phyloP scores from a whole-genome alignment of 2,888 invertebrate species.

The Epirrhoe tristata region DNA sequence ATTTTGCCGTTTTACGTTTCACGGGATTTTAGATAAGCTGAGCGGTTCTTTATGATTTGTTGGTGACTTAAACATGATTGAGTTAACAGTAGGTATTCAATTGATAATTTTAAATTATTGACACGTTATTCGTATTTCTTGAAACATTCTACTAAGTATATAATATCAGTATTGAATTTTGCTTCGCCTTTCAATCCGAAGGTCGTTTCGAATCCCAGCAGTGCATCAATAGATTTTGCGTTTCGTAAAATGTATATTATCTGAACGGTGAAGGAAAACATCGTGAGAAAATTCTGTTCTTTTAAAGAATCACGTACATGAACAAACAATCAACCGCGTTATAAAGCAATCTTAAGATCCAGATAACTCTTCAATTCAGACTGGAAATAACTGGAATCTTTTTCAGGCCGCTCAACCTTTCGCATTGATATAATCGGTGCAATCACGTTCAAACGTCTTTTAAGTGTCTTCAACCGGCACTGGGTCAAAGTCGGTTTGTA shows the following conservation, averaged over 20 bases:
- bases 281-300: too few relatives aligned
- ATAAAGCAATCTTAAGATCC: not conserved
- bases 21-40: slow-evolving; percentile 31
- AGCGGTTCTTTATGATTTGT: slow-evolving; percentile 15
- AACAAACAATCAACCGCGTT: not conserved
- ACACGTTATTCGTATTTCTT: too few relatives aligned
- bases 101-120: too few relatives aligned
- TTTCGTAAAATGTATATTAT: too few relatives aligned
- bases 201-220: too few relatives aligned
- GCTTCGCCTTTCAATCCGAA: too few relatives aligned
- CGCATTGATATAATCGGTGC: not conserved
- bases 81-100: too few relatives aligned
- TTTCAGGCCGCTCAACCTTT: not conserved
- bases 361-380: not conserved
- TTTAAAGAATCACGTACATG: too few relatives aligned
- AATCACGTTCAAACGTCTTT: not conserved
- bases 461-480: not conserved
- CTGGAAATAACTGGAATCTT: not conserved
- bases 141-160: too few relatives aligned
- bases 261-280: too few relatives aligned
- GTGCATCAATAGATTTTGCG: too few relatives aligned
- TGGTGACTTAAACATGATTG: not conserved
- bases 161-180: too few relatives aligned
- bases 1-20: slow-evolving; percentile 36
- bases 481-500: not conserved